phyloP scores from a whole-genome alignment of 2,797 vertebrate species.

The Knipowitschia caucasica region DNA sequence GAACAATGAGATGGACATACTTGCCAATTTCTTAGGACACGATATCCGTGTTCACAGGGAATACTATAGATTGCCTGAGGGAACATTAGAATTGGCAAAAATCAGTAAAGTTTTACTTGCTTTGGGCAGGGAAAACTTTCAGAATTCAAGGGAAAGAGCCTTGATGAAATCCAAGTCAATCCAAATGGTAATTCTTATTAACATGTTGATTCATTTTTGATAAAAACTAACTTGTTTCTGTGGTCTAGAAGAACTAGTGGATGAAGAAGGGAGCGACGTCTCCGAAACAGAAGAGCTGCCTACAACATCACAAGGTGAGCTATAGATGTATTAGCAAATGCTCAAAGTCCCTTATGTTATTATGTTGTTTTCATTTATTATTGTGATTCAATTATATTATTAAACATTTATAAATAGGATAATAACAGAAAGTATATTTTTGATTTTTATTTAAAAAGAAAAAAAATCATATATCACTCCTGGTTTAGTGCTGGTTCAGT shows the following conservation, averaged over 20 bases:
- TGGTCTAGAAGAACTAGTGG: neutral
- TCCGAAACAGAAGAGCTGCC: neutral
- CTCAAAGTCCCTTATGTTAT: no score
- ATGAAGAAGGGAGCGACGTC: neutral
- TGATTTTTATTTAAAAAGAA: no score
- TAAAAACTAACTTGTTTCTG: neutral
- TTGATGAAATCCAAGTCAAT: slow-evolving; percentile 8
- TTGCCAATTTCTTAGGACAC: slow-evolving; percentile 14
- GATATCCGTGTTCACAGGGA: slow-evolving; percentile 12
- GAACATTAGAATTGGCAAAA: no score
- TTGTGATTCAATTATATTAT: no score
- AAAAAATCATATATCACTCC: no score
- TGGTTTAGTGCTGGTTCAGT: no score
- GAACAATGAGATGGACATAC: no score
- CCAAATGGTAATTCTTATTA: no score
- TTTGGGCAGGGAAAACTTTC: neutral
- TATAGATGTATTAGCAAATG: no score
- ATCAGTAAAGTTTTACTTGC: slow-evolving; percentile 3
- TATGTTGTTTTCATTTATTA: no score
- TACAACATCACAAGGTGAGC: neutral
- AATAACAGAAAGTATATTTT: no score
- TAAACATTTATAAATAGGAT: no score
- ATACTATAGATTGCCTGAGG: slow-evolving; percentile 14
- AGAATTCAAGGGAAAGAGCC: slow-evolving; percentile 8
- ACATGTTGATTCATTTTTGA: neutral